Conservation (phyloP, 2,113 vertebrate species). For the Pelodiscus sinensis region DNA sequence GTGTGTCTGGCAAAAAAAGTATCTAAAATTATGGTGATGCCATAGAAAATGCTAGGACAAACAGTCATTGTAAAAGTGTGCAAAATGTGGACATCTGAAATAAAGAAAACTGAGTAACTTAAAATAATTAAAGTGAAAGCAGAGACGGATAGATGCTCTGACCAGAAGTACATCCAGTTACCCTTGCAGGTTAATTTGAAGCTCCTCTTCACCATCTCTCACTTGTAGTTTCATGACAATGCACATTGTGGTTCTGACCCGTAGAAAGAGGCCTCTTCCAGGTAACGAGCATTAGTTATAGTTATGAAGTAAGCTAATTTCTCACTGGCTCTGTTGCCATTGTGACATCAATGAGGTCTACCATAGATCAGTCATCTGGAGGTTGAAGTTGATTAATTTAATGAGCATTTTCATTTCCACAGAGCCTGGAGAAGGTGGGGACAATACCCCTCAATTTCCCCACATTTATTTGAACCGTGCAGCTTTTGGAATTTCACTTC, state of each 20-base stretch:
- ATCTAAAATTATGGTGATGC: neutral
- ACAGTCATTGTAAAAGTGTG: neutral
- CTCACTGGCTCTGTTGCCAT: neutral
- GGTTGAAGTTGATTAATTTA: neutral
- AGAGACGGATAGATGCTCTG: neutral
- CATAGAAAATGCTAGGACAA: neutral
- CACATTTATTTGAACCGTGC: neutral
- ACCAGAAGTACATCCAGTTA: neutral
- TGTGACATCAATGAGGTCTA: accelerated
- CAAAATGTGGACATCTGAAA: neutral
- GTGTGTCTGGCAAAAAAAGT: too few relatives aligned
- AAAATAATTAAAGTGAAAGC: neutral
- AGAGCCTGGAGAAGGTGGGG: neutral
- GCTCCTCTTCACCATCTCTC: neutral
- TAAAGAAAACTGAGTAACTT: neutral
- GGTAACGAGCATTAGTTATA: neutral
- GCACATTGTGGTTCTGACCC: neutral
- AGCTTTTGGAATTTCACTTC: neutral
- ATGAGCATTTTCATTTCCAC: neutral
- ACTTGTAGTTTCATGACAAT: neutral
- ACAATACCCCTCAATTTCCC: neutral
- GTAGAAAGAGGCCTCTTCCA: neutral
- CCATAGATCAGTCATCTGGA: neutral
- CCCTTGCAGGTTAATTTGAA: neutral
- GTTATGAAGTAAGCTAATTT: too few relatives aligned